phyloP scores from a whole-genome alignment of 2,113 vertebrate species.

The Daboia siamensis region DNA sequence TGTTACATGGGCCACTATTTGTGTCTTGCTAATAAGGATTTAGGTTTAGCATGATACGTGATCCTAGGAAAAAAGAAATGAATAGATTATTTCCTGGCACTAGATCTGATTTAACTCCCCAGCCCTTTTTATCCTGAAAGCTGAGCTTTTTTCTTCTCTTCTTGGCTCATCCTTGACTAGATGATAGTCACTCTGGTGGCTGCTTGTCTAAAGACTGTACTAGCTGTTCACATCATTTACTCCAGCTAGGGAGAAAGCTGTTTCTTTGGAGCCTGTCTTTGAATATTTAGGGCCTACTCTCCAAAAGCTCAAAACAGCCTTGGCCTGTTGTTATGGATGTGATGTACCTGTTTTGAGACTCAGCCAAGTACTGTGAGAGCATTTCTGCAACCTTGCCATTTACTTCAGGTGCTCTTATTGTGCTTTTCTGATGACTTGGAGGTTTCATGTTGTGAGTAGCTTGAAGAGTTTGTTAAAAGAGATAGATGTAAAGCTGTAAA shows the following conservation, averaged over 20 bases:
- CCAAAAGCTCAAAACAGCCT: background rate
- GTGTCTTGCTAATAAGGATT: background rate
- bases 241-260: background rate
- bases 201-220: background rate
- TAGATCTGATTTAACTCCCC: background rate
- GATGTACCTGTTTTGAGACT: background rate
- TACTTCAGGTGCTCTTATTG: background rate
- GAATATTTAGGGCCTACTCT: background rate
- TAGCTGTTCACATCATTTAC: background rate
- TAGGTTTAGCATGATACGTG: background rate
- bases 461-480: background rate
- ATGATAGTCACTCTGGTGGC: background rate
- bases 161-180: background rate
- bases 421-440: background rate
- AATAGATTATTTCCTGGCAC: background rate
- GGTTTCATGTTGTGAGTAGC: background rate
- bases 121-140: background rate
- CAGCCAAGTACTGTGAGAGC: background rate
- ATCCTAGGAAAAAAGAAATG: background rate
- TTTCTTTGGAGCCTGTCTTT: background rate
- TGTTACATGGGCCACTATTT: background rate
- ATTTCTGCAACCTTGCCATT: background rate
- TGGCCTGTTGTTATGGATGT: background rate
- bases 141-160: background rate
- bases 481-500: background rate